phyloP scores from a whole-genome alignment of 2,113 vertebrate species.

The Hystrix brachyura region DNA sequence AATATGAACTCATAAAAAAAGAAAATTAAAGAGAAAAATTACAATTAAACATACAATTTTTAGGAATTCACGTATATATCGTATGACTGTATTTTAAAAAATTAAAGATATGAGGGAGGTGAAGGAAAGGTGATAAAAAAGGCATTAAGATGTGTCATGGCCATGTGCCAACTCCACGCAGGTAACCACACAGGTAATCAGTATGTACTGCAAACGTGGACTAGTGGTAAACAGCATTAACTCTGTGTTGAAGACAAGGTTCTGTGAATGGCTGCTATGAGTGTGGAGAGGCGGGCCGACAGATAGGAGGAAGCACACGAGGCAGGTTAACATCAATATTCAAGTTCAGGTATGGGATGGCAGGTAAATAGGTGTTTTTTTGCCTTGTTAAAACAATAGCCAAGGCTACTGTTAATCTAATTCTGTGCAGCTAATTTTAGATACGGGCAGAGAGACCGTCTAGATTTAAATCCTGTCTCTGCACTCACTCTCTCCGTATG shows the following conservation, averaged over 20 bases:
- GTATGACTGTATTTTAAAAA: neutral
- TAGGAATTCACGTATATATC: neutral
- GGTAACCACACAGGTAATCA: fast-evolving
- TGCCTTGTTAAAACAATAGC: slow-evolving; percentile 18
- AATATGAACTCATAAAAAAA: neutral
- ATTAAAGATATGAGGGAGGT: neutral
- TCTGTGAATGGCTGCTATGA: neutral
- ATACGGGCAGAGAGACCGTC: neutral
- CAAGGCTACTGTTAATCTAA: neutral
- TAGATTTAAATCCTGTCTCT: neutral
- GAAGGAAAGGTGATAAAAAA: neutral
- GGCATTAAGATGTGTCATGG: neutral
- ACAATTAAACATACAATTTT: neutral
- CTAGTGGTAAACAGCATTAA: neutral
- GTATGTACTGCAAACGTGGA: fast-evolving
- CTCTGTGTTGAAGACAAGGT: neutral
- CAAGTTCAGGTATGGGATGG: neutral
- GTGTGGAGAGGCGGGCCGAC: neutral
- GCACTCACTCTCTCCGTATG: neutral
- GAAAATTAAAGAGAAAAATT: neutral
- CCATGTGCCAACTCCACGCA: neutral
- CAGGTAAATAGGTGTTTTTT: neutral
- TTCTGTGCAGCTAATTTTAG: neutral
- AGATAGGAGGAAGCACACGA: neutral
- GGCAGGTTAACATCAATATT: neutral